Evolutionary conservation across 1,140 invertebrate genomes (phyloP).

Genomic region (Drosophila murphyi): DNA sequence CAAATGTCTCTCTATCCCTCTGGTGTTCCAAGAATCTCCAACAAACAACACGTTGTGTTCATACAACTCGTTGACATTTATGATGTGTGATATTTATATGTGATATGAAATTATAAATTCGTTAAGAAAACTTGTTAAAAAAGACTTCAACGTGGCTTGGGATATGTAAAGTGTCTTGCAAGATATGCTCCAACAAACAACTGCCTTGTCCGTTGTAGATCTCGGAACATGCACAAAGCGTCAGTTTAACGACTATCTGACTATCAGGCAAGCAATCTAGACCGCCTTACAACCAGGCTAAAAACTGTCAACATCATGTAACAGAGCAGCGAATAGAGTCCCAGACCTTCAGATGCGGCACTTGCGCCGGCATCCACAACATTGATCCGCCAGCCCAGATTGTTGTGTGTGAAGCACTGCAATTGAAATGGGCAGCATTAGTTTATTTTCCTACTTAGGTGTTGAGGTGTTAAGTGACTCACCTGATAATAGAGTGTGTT

Average conservation of each 20-base stretch:
- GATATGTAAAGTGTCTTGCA: slow-evolving; percentile 52
- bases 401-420: slow-evolving; percentile 96
- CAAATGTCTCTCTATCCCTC: slow-evolving; percentile 8
- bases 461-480: slow-evolving; percentile 22
- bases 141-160: slow-evolving; percentile 17
- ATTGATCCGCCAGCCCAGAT: slow-evolving; percentile 97
- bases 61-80: neutral
- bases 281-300: slow-evolving; percentile 69
- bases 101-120: slow-evolving; percentile 67
- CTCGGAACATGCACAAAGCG: slow-evolving; percentile 5
- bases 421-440: slow-evolving; percentile 59
- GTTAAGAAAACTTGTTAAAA: slow-evolving; percentile 29
- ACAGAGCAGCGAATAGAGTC: slow-evolving; percentile 17
- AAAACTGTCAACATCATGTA: slow-evolving; percentile 52
- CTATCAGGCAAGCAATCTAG: slow-evolving; percentile 72
- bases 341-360: slow-evolving; percentile 14
- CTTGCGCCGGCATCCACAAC: slow-evolving; percentile 89
- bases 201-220: slow-evolving; percentile 23
- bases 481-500: slow-evolving; percentile 95
- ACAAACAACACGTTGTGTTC: slow-evolving; percentile 1
- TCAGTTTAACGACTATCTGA: slow-evolving; percentile 41
- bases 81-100: neutral
- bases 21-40: slow-evolving; percentile 20
- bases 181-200: slow-evolving; percentile 29
- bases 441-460: neutral